phyloP scores from a whole-genome alignment of 1,140 invertebrate species.

The Lineus longissimus region DNA sequence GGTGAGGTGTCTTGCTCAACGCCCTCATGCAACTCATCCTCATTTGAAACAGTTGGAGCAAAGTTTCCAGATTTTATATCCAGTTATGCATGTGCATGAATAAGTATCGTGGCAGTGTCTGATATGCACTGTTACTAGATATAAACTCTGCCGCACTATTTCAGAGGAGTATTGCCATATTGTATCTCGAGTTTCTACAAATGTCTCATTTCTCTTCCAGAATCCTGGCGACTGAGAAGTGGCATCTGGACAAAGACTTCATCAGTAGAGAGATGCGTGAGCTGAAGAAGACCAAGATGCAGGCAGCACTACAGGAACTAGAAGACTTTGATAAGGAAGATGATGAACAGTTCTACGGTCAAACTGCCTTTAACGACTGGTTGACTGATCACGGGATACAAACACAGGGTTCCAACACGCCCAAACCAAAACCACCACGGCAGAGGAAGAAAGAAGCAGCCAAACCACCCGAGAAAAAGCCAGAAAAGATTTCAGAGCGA shows the following conservation, averaged over 20 bases:
- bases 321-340: constrained; percentile 34
- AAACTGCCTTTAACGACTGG: constrained; percentile 42
- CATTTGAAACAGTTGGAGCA: too few species aligned
- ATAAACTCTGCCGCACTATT: too few species aligned
- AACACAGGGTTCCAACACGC: not conserved
- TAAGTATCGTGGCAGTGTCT: too few species aligned
- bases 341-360: constrained; percentile 33
- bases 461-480: constrained; percentile 8
- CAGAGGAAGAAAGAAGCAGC: constrained; percentile 19
- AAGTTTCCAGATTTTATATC: too few species aligned
- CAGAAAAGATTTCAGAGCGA: not conserved
- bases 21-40: too few species aligned
- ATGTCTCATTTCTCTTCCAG: too few species aligned
- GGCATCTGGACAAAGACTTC: constrained; percentile 48
- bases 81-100: too few species aligned
- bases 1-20: not conserved
- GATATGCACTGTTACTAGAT: too few species aligned
- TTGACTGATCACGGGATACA: constrained; percentile 11
- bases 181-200: too few species aligned
- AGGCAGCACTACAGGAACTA: constrained; percentile 40
- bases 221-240: constrained; percentile 48
- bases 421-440: constrained; percentile 19
- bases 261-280: constrained; percentile 45
- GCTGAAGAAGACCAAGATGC: constrained; percentile 45
- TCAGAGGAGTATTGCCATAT: too few species aligned